Percentiles rank a stretch among this genome's conserved stretches.
Evolutionary conservation across 2,113 vertebrate species (phyloP).

Genomic region (Centropus unirufus): DNA sequence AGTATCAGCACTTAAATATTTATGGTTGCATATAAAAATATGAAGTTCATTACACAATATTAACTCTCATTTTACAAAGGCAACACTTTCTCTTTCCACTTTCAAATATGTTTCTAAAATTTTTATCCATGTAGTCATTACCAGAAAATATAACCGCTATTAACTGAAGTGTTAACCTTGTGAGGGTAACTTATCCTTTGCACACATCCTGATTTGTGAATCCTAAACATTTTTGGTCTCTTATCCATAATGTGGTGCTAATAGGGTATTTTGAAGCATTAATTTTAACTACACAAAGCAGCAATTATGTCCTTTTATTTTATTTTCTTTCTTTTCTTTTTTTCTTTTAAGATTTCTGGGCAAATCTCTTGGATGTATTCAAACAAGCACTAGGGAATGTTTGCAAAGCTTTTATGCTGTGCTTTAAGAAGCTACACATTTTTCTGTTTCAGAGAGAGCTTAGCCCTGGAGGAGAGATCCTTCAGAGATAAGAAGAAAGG

Average conservation of each 20-base stretch:
- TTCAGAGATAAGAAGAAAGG: conserved; percentile 65
- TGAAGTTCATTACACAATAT: not conserved
- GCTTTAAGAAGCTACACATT: conserved; percentile 52
- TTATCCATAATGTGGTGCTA: not conserved
- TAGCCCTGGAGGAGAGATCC: conserved; percentile 72
- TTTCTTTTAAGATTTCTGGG: conserved; percentile 13
- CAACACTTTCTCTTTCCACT: not conserved
- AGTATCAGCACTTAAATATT: not conserved
- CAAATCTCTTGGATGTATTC: conserved; percentile 22
- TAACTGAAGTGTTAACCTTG: not conserved
- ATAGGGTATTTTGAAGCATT: not conserved
- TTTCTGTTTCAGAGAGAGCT: conserved; percentile 49
- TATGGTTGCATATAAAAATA: not conserved
- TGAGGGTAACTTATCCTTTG: not conserved
- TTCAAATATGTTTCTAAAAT: not conserved
- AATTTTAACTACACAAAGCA: not conserved
- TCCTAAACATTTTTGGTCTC: not conserved
- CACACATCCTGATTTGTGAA: not conserved
- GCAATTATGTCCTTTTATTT: not conserved
- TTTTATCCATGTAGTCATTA: not conserved
- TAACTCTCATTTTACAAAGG: not conserved
- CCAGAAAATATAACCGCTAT: not conserved
- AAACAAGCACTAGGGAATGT: conserved; percentile 50
- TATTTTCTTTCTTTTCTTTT: not conserved
- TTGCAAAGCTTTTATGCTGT: conserved; percentile 62